Evolutionary conservation across 2,113 vertebrate species (phyloP), one percentile per base, ranked within the genome.

Genomic region (Cisticola juncidis): DNA sequence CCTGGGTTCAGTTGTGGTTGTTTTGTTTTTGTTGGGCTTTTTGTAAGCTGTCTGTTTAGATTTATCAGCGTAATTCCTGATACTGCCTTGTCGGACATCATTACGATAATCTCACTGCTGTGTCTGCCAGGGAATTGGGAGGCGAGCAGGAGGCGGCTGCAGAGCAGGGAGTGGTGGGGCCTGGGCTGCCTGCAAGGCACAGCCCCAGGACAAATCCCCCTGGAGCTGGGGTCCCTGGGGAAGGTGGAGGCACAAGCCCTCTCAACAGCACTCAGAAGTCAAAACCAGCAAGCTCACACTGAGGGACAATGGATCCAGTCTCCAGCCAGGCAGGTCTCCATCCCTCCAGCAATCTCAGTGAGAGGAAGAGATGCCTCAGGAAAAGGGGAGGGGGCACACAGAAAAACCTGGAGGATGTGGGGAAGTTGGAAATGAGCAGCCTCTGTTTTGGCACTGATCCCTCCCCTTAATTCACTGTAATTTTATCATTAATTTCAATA

Each of bases 11-110:
- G 70, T 77, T 94, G 86, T 81, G 80, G 72, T 93, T 69, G 65
- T 57, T 68, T 71, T 80, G 69, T 31, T 93, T 62, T 83, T 44
- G 21, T 8, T 62, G 84, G 64, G 35, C 91, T 95, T 94, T 96
- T 85, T 78, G 88, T 92, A 88, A 93, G 88, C 92, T 97, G 97
- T 97, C 97, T 97, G 87, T 84, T 97, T 81, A 97, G 94, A 97
- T 97, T 96, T 97, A 97, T 97, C 97, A 96, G 73, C 1, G 5
- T 95, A 94, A 97, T 96, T 97, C 91, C 94, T 96, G 96, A 96
- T 95, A 96, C 70, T 92, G 96, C 92, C 90, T 97, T 95, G 91
- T 95, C 42, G 61, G 94, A 57, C 96, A 97, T 97, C 96, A 97
- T 97, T 97, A 97, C 82, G 50, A 97, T 95, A 97, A 97, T 95